These are phyloP conservation scores for Ochotona princeps DNA, from an alignment of 2,113 vertebrate genomes.

Conservation along the genomic window DNA sequence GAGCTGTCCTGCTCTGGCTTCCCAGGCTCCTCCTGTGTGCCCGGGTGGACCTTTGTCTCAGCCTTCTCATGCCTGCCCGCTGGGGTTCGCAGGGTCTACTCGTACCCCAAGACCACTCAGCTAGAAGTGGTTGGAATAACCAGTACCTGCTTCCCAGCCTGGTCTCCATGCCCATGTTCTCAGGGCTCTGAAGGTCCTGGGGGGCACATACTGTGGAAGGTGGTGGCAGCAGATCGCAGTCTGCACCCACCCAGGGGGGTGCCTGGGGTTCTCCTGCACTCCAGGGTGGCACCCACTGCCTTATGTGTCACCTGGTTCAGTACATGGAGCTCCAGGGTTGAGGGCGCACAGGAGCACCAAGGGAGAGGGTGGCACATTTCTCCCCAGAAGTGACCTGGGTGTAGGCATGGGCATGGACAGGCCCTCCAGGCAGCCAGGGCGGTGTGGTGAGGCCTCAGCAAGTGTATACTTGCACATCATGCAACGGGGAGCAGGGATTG, in stretches of 20 bases:
- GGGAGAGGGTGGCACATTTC: not conserved
- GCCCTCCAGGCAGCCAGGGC: not conserved
- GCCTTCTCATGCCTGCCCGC: not conserved
- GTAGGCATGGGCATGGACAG: not conserved
- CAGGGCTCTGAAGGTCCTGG: not conserved
- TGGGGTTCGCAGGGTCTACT: not conserved
- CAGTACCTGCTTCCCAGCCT: not conserved
- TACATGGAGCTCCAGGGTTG: not conserved
- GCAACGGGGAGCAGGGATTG: too few species aligned
- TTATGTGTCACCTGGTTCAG: not conserved
- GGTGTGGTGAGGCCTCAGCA: not conserved
- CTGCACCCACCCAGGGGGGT: not conserved
- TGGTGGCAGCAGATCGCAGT: not conserved
- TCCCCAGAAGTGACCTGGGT: not conserved
- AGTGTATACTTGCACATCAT: too few species aligned
- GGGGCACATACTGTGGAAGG: not conserved
- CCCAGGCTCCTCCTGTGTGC: not conserved
- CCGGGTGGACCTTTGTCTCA: not conserved
- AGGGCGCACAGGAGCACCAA: not conserved
- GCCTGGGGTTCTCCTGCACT: not conserved
- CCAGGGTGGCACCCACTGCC: not conserved
- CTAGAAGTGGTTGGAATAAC: too few species aligned
- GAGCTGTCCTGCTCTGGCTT: not conserved
- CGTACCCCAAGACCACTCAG: not conserved
- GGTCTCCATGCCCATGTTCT: not conserved